Evolutionary conservation across 2,888 invertebrate genomes (phyloP), one percentile per base, ranked within the genome.

Genomic region (Drosophila lutescens): DNA sequence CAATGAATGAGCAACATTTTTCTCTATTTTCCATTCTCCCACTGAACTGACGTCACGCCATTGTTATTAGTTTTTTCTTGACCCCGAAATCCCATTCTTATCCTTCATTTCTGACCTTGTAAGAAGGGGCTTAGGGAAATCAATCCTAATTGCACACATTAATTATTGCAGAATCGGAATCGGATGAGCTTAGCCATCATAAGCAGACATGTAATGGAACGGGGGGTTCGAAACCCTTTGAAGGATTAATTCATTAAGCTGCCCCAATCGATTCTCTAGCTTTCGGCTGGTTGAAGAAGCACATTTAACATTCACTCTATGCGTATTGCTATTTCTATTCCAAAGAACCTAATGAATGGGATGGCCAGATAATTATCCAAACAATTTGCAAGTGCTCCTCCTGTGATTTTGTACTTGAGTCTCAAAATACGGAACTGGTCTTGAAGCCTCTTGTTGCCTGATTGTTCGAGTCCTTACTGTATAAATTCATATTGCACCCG

Each of bases 401-500:
- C 9, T 20, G 26, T n/a, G 36, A 13, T 15, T 56, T 56, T 56
- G 46, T 56, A 56, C 59, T 43, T 59, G 50, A 51, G 34, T 43
- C 40, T 20, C 12, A 17, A 26, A 26, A 26, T 41, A 8, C 58
- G 26, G 47, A 54, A 23, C 49, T 43, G 69, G 36, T 70, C 53
- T 32, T 67, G 49, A 78, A 66, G 69, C 71, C 72, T 41, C 50
- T 63, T 7, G 30, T 79, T 70, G 53, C 56, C 56, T 56, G 51
- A 68, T 68, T 58, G 65, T 65, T 74, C 67, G 59, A 63, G 76
- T 74, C 60, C 46, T 50, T 49, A 43, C 43, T 70, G 61, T 59
- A 36, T 82, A 84, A 84, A 86, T 86, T 86, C 84, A 63, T 72
- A 62, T 80, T 79, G 73, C 74, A 86, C 86, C 84, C 84, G 84